phyloP scores from a whole-genome alignment of 2,797 vertebrate species.

The Pangasius djambal region DNA sequence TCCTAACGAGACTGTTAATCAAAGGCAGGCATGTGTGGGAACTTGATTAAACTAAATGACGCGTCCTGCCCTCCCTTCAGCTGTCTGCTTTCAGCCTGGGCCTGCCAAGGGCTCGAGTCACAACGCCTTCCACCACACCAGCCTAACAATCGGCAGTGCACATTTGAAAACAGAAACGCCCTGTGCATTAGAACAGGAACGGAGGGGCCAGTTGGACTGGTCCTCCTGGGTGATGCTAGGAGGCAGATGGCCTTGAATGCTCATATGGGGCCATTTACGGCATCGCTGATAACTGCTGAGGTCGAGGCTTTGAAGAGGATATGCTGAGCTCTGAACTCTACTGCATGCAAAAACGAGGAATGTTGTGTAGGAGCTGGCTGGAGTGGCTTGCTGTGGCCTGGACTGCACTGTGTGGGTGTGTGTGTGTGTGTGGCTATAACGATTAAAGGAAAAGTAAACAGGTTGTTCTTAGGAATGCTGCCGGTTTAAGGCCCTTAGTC shows the following conservation, averaged over 20 bases:
- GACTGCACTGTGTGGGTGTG: slow-evolving; percentile 14
- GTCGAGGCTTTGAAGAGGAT: not conserved
- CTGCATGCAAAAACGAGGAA: slow-evolving; percentile 8
- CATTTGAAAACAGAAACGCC: slow-evolving; percentile 13
- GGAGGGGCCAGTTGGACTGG: slow-evolving; percentile 51
- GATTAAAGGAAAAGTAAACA: slow-evolving; percentile 52
- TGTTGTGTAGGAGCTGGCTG: not conserved
- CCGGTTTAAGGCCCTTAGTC: slow-evolving; percentile 46
- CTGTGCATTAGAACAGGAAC: slow-evolving; percentile 7
- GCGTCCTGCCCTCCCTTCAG: slow-evolving; percentile 30
- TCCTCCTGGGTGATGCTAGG: slow-evolving; percentile 9
- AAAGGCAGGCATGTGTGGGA: slow-evolving; percentile 45
- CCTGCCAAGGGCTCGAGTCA: slow-evolving; percentile 21
- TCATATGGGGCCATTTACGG: not conserved
- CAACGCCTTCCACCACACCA: slow-evolving; percentile 40
- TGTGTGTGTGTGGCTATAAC: slow-evolving; percentile 34
- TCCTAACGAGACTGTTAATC: slow-evolving; percentile 47
- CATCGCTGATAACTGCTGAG: not conserved
- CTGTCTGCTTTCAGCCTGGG: slow-evolving; percentile 35
- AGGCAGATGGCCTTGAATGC: not conserved
- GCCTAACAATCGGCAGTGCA: slow-evolving; percentile 44
- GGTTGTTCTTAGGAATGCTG: slow-evolving; percentile 44
- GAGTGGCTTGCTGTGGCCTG: slow-evolving; percentile 8
- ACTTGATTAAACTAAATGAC: slow-evolving; percentile 53
- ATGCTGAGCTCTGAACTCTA: slow-evolving; percentile 12